Percentiles rank a stretch among this genome's conserved stretches.
Conservation (phyloP, 2,113 vertebrate species). For the Gymnorhina tibicen region DNA sequence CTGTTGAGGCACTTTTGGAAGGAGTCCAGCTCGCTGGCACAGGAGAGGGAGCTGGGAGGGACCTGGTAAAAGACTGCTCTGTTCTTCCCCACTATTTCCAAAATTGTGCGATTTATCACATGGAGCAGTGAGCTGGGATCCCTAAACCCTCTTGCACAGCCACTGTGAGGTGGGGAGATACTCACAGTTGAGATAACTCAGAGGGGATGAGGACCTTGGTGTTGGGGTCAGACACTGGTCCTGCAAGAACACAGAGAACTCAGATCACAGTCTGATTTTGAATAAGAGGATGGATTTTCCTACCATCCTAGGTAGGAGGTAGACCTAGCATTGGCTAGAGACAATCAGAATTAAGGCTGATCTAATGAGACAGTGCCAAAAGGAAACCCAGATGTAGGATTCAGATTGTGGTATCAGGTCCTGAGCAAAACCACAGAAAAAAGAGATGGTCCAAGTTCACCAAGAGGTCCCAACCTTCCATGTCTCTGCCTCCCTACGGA, state of each 20-base stretch:
- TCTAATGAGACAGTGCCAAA: background rate
- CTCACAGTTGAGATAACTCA: background rate
- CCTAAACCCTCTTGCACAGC: background rate
- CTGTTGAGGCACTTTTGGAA: conserved; percentile 9
- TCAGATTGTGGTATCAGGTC: background rate
- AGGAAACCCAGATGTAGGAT: background rate
- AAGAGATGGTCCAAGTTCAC: background rate
- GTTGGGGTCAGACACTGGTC: background rate
- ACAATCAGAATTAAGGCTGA: background rate
- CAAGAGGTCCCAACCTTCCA: background rate
- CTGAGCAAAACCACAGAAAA: background rate
- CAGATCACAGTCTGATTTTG: background rate
- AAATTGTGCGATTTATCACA: background rate
- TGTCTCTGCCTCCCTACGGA: background rate
- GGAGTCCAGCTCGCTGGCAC: background rate
- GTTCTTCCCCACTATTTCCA: background rate
- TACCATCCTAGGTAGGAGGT: no score
- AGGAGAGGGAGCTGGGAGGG: background rate
- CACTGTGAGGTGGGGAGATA: background rate
- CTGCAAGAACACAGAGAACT: background rate
- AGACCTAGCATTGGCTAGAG: background rate
- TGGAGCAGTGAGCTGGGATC: background rate
- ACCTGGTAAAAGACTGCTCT: background rate
- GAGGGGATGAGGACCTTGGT: background rate
- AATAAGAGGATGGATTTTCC: background rate